phyloP scores from a whole-genome alignment of 53 echinoderm and acorn worm species.

The Henricia sp. region DNA sequence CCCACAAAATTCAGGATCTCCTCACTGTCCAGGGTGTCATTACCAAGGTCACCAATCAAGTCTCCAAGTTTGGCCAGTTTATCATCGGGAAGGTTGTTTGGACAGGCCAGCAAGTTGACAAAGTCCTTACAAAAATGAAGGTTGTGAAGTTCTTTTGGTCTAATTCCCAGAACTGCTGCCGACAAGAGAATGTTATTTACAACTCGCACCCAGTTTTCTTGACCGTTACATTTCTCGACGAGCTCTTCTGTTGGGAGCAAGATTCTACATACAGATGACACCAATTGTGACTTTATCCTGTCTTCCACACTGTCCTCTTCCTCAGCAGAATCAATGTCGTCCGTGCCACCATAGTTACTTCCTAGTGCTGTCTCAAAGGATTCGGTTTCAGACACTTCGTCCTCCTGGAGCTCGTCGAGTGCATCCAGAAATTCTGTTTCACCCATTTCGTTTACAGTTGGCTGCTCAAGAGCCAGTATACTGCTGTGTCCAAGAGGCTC shows the following conservation, averaged over 20 bases:
- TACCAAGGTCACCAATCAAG: neutral
- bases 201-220: constrained; percentile 13
- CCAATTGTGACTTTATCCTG: neutral
- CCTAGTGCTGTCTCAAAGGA: constrained; percentile 28
- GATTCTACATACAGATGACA: constrained; percentile 17
- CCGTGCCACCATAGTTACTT: constrained; percentile 21
- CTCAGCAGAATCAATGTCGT: neutral
- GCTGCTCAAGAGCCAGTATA: neutral
- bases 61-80: constrained; percentile 33
- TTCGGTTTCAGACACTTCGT: constrained; percentile 19
- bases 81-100: constrained; percentile 16
- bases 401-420: constrained; percentile 16
- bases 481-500: neutral
- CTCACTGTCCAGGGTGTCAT: constrained; percentile 23
- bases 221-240: constrained; percentile 7
- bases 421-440: constrained; percentile 24
- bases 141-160: constrained; percentile 36
- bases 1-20: constrained; percentile 22
- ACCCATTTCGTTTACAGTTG: constrained; percentile 13
- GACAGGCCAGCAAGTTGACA: constrained; percentile 49
- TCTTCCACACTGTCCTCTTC: constrained; percentile 14
- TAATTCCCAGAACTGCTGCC: constrained; percentile 21
- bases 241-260: constrained; percentile 21
- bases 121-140: constrained; percentile 59
- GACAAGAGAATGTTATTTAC: constrained; percentile 36